phyloP scores from a whole-genome alignment of 2,113 vertebrate species.

The Lontra canadensis region DNA sequence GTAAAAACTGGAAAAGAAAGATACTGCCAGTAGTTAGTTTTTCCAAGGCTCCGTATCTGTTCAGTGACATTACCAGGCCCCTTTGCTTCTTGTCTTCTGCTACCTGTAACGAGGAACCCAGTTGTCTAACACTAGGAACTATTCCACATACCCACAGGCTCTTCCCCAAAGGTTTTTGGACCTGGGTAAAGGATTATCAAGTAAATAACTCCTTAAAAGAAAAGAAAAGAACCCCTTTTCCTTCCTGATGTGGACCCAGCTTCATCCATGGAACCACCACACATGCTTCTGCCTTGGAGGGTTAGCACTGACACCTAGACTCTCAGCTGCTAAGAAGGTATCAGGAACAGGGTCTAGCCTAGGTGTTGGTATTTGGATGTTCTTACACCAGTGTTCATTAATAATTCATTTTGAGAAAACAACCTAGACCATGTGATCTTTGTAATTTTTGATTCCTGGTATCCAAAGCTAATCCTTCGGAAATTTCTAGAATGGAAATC shows the following conservation, averaged over 20 bases:
- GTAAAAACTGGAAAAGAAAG: neutral
- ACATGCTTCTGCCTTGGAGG: neutral
- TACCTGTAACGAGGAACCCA: neutral
- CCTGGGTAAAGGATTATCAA: conserved; percentile 14
- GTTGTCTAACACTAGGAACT: neutral
- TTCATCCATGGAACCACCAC: neutral
- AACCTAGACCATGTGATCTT: neutral
- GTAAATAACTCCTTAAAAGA: neutral
- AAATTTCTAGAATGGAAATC: conserved; percentile 27
- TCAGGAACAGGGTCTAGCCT: neutral
- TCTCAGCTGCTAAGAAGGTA: neutral
- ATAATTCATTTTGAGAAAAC: conserved; percentile 29
- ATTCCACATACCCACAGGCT: neutral
- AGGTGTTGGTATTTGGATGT: neutral
- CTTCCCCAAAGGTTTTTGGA: neutral
- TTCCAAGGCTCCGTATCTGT: neutral
- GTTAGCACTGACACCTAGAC: neutral
- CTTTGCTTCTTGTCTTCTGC: neutral
- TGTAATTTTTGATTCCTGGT: neutral
- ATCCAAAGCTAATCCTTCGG: conserved; percentile 11
- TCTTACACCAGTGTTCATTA: neutral
- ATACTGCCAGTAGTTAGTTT: neutral
- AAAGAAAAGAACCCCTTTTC: neutral
- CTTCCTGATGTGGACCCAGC: neutral
- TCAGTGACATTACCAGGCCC: neutral